Base-by-base conservation (phyloP, 2,113 vertebrate genomes). In the Seriola dumerili region DNA sequence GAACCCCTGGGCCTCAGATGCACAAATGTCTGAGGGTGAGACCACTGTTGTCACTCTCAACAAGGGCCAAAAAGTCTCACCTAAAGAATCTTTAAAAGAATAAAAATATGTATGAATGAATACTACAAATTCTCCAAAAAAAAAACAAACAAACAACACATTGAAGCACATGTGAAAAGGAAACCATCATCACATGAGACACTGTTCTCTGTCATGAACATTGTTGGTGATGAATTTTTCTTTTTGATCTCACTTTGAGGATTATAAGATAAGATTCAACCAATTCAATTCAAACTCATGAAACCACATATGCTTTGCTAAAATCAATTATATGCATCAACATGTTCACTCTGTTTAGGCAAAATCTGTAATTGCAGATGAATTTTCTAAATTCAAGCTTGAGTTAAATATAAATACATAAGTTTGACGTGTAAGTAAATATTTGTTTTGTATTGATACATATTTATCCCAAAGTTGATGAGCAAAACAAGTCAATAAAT, bases 1-100 rank as follows among this genome's bases (percentile, higher is more conserved):
- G 88, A 94, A 94, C 62, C 71, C 83, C 1, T 63, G 92, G 90
- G 64, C 80, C n/a, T 64, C 82, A 2, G 83, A 92, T 4, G 23
- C 50, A 9, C 81, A 84, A 34, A 76, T 25, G 8, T 89, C 91
- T 62, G 87, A 86, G 46, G 42, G 25, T 2, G 88, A 94, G 42
- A 91, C 82, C 2, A 80, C 64, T 0, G 34, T 89, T 9, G 48
- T 62, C 0, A 85, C 84, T 12, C 0, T 86, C 32, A 90, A 54
- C 89, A 90, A 83, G 74, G 88, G 29, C 58, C 79, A 85, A 44
- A 84, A 80, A 52, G 65, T 91, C 76, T 90, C 85, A 12, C 85
- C 78, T 14, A 76, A 82, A 76, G 67, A 71, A 48, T 84, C 85
- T 69, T 66, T 90, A 4, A 73, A 87, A 32, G 81, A 91, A 13